Conservation (phyloP, 1,140 invertebrate genomes). For the Brachionus koreanus region DNA sequence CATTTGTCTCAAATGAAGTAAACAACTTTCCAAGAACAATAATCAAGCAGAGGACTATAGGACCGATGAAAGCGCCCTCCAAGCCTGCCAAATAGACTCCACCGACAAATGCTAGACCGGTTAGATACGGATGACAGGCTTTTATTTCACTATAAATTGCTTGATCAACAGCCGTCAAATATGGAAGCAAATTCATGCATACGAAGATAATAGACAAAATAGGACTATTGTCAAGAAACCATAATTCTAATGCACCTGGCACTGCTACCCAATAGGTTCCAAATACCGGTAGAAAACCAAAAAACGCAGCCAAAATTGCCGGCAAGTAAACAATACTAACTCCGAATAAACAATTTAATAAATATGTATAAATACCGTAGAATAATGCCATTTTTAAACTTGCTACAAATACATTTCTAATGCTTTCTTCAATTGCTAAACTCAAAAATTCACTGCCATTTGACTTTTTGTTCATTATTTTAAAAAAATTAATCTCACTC, state of each 20-base stretch:
- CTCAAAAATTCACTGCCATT: conserved; percentile 2
- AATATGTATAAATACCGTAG: conserved; percentile 95
- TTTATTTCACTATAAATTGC: conserved; percentile 94
- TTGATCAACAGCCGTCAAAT: conserved; percentile 76
- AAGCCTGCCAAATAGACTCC: conserved; percentile 93
- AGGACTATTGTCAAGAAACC: conserved; percentile 76
- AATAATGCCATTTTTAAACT: conserved; percentile 94
- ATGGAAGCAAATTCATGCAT: conserved; percentile 78
- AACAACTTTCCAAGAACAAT: conserved; percentile 62
- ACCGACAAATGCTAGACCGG: conserved; percentile 94
- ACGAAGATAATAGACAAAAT: conserved; percentile 71
- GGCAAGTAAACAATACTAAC: conserved; percentile 84
- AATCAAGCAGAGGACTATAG: conserved; percentile 80
- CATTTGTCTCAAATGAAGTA: not conserved
- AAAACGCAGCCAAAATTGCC: conserved; percentile 76
- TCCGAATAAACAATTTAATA: conserved; percentile 89
- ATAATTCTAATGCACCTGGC: conserved; percentile 87
- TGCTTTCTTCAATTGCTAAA: not conserved
- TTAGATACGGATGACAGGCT: conserved; percentile 68
- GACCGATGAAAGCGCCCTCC: conserved; percentile 92
- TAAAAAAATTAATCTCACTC: conserved; percentile 11
- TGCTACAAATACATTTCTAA: conserved; percentile 72
- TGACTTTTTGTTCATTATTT: not conserved
- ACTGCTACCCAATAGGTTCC: conserved; percentile 87
- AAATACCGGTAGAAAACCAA: conserved; percentile 83